Evolutionary conservation across 2,113 vertebrate genomes (phyloP).

Genomic region (Sialia sialis): DNA sequence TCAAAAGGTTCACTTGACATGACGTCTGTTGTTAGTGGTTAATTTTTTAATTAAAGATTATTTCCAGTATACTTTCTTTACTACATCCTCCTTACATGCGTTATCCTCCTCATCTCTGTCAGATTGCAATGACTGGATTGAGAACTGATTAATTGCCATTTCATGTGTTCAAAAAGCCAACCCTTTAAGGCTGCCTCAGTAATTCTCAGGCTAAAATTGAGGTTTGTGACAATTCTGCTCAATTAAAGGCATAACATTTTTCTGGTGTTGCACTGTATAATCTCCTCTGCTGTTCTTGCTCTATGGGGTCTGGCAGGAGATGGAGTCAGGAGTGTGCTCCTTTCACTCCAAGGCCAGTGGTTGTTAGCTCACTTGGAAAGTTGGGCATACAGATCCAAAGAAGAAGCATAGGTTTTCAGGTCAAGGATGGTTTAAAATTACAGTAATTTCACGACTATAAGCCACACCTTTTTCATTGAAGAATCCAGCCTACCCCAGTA

Average conservation of each 20-base stretch:
- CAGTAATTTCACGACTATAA: too few relatives aligned
- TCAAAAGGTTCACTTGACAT: constrained; percentile 20
- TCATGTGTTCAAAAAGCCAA: constrained; percentile 20
- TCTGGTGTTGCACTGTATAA: background rate
- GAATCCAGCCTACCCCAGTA: too few relatives aligned
- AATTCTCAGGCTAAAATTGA: background rate
- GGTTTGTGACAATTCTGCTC: background rate
- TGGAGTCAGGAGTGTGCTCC: background rate
- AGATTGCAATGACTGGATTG: constrained; percentile 47
- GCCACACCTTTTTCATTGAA: too few relatives aligned
- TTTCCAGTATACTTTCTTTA: background rate
- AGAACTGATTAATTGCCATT: constrained; percentile 40
- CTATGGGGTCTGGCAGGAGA: accelerated
- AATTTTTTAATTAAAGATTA: constrained; percentile 24
- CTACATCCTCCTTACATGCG: background rate
- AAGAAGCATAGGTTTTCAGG: background rate
- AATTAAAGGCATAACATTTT: background rate
- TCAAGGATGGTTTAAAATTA: background rate
- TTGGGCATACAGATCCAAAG: background rate
- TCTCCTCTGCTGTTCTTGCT: background rate
- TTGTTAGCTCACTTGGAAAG: background rate
- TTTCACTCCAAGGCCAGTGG: background rate
- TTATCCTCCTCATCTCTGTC: constrained; percentile 10
- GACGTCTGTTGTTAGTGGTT: background rate
- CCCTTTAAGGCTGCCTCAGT: background rate